Conservation (phyloP, 2,888 invertebrate species). For the Crocallis elinguaria region DNA sequence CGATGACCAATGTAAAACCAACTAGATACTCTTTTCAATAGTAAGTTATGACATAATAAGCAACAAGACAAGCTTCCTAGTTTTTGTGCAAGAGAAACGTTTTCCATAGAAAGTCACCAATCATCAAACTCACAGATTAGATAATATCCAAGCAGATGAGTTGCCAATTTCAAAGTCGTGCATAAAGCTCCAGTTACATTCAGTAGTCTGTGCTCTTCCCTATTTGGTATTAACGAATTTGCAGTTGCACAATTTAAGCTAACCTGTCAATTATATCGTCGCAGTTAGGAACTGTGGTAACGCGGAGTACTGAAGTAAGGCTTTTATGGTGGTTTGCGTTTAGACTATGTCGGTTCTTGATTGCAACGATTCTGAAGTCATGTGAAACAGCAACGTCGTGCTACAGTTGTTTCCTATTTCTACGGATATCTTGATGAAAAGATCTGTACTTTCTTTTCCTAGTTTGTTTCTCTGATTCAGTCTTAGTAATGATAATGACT, state of each 20-base stretch:
- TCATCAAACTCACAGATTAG: conserved; percentile 21
- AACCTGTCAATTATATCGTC: not conserved
- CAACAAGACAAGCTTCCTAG: not conserved
- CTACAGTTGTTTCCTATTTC: not conserved
- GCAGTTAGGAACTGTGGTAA: too few relatives aligned
- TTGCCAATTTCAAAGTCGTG: conserved; percentile 19
- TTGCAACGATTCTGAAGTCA: conserved; percentile 2
- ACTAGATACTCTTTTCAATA: not conserved
- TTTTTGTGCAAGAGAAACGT: conserved; percentile 7
- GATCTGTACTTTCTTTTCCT: conserved; percentile 5
- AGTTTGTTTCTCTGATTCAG: too few relatives aligned
- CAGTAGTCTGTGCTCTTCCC: conserved; percentile 16
- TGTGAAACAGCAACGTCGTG: conserved; percentile 4
- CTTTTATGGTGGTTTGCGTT: not conserved
- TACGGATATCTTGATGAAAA: conserved; percentile 1
- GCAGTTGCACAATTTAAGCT: conserved; percentile 4
- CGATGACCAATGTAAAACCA: not conserved
- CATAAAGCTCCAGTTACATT: conserved; percentile 10
- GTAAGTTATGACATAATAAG: conserved; percentile 8
- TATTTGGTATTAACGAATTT: conserved; percentile 13
- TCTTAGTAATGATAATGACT: too few relatives aligned
- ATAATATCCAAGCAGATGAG: conserved; percentile 20
- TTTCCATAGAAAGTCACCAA: conserved; percentile 33
- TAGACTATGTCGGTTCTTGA: not conserved
- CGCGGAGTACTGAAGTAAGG: too few relatives aligned